Conservation (phyloP, 2,888 invertebrate genomes). For the Cecidostiba fungosa region DNA sequence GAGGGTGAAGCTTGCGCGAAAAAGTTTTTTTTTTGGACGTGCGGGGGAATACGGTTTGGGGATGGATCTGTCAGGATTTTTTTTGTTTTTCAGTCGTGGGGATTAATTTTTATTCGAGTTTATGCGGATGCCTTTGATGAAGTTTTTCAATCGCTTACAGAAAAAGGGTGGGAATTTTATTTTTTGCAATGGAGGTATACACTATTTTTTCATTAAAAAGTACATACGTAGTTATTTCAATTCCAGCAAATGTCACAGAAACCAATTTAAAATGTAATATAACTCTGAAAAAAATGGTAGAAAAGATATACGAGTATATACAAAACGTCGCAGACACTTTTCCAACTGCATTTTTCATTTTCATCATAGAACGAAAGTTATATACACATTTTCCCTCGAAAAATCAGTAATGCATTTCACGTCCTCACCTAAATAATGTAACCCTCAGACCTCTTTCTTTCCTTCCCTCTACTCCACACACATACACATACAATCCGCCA, state of each 20-base stretch:
- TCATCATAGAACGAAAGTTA: too few relatives aligned
- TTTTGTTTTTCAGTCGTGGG: not conserved
- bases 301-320: not conserved
- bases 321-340: too few relatives aligned
- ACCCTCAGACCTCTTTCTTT: not conserved
- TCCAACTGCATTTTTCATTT: too few relatives aligned
- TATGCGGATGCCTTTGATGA: not conserved
- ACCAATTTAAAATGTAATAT: too few relatives aligned
- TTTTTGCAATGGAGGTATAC: not conserved
- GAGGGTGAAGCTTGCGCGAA: not conserved
- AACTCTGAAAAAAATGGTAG: not conserved
- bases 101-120: not conserved
- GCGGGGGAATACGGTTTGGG: not conserved
- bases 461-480: not conserved
- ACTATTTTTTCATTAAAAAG: not conserved
- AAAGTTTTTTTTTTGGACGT: constrained; percentile 8
- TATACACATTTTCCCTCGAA: too few relatives aligned
- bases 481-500: not conserved
- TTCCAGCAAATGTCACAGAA: too few relatives aligned
- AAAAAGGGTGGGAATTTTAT: not conserved
- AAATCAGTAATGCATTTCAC: too few relatives aligned
- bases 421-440: not conserved
- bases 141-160: not conserved
- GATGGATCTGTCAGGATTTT: not conserved
- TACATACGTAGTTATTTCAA: not conserved